phyloP scores from a whole-genome alignment of 2,888 invertebrate species.

The Drosophila testacea region DNA sequence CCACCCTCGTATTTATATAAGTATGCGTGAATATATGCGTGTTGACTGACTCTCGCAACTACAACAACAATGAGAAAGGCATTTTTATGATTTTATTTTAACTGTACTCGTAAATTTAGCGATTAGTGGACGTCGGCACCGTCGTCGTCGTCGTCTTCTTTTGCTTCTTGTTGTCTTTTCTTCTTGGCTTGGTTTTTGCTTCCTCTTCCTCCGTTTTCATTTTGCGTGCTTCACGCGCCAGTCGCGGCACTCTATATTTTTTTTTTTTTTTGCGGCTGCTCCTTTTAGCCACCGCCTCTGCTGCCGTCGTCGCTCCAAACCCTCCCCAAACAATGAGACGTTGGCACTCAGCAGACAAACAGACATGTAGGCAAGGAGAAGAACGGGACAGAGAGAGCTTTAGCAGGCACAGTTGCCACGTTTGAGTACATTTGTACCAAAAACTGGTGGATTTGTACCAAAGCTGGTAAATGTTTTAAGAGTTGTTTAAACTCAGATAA shows the following conservation, averaged over 20 bases:
- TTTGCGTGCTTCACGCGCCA: conserved; percentile 74
- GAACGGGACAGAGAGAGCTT: conserved; percentile 21
- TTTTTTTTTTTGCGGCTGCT: conserved; percentile 53
- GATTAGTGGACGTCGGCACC: conserved; percentile 65
- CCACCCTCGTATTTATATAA: too few species aligned
- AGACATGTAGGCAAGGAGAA: conserved; percentile 11
- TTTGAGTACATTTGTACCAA: too few species aligned
- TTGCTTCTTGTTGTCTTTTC: conserved; percentile 30
- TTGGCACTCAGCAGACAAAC: conserved; percentile 59
- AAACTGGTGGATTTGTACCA: too few species aligned
- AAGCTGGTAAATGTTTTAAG: too few species aligned
- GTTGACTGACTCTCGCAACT: conserved; percentile 35
- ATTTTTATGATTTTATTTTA: conserved; percentile 78
- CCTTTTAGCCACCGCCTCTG: conserved; percentile 63
- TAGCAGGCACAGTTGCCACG: not conserved
- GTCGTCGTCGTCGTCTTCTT: conserved; percentile 27
- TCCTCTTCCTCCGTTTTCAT: conserved; percentile 34
- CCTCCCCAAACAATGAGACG: conserved; percentile 69
- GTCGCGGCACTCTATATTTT: conserved; percentile 63
- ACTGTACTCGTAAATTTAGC: conserved; percentile 81
- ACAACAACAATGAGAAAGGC: conserved; percentile 43
- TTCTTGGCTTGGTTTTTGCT: conserved; percentile 35
- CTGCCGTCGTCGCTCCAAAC: conserved; percentile 36
- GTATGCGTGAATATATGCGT: not conserved
- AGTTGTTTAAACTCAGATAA: too few species aligned